phyloP scores from a whole-genome alignment of 1,140 invertebrate genomes.

The Drosophila orena region DNA sequence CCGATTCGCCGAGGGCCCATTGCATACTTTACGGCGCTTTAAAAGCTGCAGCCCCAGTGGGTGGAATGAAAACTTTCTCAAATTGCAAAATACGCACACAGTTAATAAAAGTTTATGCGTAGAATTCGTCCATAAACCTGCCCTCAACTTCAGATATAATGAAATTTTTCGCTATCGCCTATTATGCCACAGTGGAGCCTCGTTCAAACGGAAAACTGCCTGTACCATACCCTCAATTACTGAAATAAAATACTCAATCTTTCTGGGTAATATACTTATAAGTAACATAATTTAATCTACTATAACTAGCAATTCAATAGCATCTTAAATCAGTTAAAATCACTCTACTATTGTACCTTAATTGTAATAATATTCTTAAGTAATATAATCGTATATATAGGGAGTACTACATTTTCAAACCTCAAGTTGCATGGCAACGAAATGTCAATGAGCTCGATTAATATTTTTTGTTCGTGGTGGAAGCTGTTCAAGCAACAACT shows the following conservation, averaged over 20 bases:
- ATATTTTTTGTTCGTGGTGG: not conserved
- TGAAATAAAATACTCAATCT: no score
- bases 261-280: no score
- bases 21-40: slow-evolving; percentile 27
- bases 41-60: slow-evolving; percentile 16
- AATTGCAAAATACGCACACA: slow-evolving; percentile 76
- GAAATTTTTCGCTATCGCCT: slow-evolving; percentile 59
- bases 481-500: not conserved
- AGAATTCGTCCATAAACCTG: slow-evolving; percentile 73
- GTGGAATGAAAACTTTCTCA: slow-evolving; percentile 45
- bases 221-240: no score
- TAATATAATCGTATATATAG: no score
- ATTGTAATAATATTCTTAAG: no score
- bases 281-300: no score
- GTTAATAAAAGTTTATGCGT: slow-evolving; percentile 80
- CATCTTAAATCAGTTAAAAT: no score
- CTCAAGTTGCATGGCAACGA: not conserved
- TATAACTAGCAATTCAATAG: no score
- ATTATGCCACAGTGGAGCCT: slow-evolving; percentile 2
- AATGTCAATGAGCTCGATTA: not conserved
- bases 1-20: not conserved
- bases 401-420: no score
- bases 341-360: no score
- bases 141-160: slow-evolving; percentile 76
- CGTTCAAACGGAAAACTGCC: not conserved